Evolutionary conservation across 1,140 invertebrate species (phyloP), one percentile per base, ranked within the genome.

Genomic region (Musca domestica): DNA sequence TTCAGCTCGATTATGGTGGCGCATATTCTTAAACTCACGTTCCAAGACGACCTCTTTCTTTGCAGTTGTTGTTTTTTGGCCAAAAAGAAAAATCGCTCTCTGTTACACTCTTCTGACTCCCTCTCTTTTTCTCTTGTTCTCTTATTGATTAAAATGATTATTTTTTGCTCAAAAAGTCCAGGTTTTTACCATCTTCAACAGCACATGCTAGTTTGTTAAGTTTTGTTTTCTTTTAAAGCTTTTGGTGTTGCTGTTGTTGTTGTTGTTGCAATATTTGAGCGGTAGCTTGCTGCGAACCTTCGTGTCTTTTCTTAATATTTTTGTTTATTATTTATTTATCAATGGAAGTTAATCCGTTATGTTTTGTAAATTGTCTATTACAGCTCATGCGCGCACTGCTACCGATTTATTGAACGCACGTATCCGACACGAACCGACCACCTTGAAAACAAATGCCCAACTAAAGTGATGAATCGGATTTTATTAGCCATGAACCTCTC

Each of bases 1-100:
- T 20, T 48, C 9, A 67, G 51, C 71, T 54, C 65, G 69, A 71
- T 69, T 66, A 69, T 41, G 47, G 65, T 41, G 47, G 65, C 65
- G 70, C 70, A 61, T 61, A 30, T 61, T 61, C 56, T 61, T 61
- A 34, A 34, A 61, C 56, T 61, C 56, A 61, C 56, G 56, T 61
- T 61, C 34, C 17, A 34, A 10, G 41, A 17, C 64, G 65, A 56
- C 14, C 54, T 71, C 41, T 68, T 69, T 71, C 67, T 71, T 51
- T 51, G 65, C 67, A 67, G 67, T 34, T 61, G n/a, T 9, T 51
- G 5, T 51, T 20, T 51, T 51, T 34, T 51, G 17, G 20, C 17
- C 14, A 19, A 61, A 61, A 34, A 19, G 23, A 54, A 56, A 12
- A 25, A n/a, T n/a, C n/a, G n/a, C 27, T 30, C 27, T 30, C 27